Conservation (phyloP, 2,113 vertebrate species). For the Hippocampus comes region DNA sequence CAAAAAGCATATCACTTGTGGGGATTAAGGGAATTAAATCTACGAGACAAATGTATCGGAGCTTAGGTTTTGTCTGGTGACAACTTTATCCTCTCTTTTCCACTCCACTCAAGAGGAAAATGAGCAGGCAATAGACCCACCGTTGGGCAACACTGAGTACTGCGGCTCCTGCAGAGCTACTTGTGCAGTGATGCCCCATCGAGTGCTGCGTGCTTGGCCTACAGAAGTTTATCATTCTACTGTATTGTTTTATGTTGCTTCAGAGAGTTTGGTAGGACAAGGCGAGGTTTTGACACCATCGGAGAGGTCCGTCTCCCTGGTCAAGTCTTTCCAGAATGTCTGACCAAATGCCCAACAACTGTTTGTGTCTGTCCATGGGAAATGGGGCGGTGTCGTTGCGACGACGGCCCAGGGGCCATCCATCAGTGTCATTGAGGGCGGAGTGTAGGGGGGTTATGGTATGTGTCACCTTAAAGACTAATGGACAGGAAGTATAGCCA, state of each 20-base stretch:
- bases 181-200: neutral
- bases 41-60: conserved; percentile 47
- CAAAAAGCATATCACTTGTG: conserved; percentile 48
- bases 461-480: conserved; percentile 76
- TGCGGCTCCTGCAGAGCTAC: conserved; percentile 20
- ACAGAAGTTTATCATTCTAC: conserved; percentile 24
- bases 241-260: conserved; percentile 25
- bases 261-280: conserved; percentile 15
- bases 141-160: conserved; percentile 52
- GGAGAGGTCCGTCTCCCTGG: conserved; percentile 52
- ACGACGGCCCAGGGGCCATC: conserved; percentile 69
- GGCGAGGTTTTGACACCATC: conserved; percentile 27
- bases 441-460: conserved; percentile 45
- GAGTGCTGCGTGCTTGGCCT: conserved; percentile 9
- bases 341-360: conserved; percentile 64
- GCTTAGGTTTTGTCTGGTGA: conserved; percentile 38
- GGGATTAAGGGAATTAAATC: conserved; percentile 65
- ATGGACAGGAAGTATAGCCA: conserved; percentile 78
- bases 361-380: conserved; percentile 78
- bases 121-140: conserved; percentile 65
- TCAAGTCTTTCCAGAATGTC: conserved; percentile 30
- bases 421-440: conserved; percentile 74
- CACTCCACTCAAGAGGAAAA: conserved; percentile 23
- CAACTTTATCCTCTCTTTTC: conserved; percentile 23
- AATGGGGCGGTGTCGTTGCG: conserved; percentile 66